Conservation (phyloP, 2,113 vertebrate genomes). For the Oncorhynchus nerka region DNA sequence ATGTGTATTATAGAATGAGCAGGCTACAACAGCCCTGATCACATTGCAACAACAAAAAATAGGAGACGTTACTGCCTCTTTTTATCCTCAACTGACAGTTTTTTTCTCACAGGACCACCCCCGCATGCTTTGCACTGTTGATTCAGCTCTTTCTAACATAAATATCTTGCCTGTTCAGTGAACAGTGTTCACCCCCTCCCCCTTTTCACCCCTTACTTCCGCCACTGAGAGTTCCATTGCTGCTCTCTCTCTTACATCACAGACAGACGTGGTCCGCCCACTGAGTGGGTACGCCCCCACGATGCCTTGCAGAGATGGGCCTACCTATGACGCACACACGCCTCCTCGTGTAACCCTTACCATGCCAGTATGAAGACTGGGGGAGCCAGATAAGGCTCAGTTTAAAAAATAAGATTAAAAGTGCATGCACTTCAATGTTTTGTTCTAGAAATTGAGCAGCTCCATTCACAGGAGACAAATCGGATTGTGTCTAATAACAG, state of each 20-base stretch:
- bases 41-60: too few relatives aligned
- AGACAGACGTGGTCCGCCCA: conserved; percentile 54
- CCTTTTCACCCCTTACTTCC: conserved; percentile 49
- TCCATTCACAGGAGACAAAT: too few relatives aligned
- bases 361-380: conserved; percentile 7
- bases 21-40: too few relatives aligned
- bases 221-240: conserved; percentile 32
- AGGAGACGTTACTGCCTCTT: too few relatives aligned
- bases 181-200: background rate
- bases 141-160: background rate
- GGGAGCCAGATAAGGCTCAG: background rate
- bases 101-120: conserved; percentile 32
- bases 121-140: conserved; percentile 2
- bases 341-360: conserved; percentile 50
- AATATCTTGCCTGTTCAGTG: conserved; percentile 2
- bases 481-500: too few relatives aligned
- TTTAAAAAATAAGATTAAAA: background rate
- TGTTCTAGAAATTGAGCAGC: too few relatives aligned
- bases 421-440: background rate
- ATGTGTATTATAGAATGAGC: too few relatives aligned
- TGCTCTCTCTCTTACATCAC: conserved; percentile 50
- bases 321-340: conserved; percentile 62
- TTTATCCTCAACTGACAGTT: background rate
- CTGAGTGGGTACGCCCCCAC: conserved; percentile 35
- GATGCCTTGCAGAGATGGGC: conserved; percentile 44